Evolutionary conservation across 2,113 vertebrate species (phyloP).

Genomic region (Bubo bubo): DNA sequence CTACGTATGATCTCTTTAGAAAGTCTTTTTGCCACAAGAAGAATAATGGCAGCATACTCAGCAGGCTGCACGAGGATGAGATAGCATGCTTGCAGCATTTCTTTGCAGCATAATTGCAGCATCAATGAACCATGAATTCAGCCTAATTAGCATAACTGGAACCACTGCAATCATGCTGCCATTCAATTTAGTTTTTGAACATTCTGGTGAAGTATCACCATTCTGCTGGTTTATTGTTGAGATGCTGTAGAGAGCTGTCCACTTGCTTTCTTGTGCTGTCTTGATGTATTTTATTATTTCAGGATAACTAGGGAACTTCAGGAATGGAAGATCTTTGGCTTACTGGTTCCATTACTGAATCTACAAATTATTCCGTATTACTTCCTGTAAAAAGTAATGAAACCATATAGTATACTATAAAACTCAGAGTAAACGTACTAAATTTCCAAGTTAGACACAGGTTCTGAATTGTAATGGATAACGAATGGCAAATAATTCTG

Average conservation of each 20-base stretch:
- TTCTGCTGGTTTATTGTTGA: constrained; percentile 49
- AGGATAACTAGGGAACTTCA: neutral
- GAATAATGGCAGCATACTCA: constrained; percentile 53
- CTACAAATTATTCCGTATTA: constrained; percentile 7
- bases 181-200: constrained; percentile 68
- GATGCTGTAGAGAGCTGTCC: constrained; percentile 38
- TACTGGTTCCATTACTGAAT: neutral
- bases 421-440: neutral
- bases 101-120: constrained; percentile 73
- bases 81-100: constrained; percentile 64
- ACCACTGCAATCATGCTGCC: constrained; percentile 70
- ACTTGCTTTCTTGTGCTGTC: constrained; percentile 39
- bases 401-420: neutral
- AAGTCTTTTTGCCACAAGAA: constrained; percentile 57
- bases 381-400: constrained; percentile 18
- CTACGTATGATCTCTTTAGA: neutral
- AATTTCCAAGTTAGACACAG: neutral
- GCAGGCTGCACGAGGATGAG: constrained; percentile 65
- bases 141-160: constrained; percentile 75
- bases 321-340: neutral
- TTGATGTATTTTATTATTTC: constrained; percentile 2
- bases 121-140: constrained; percentile 74
- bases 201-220: constrained; percentile 49
- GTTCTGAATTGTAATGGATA: neutral
- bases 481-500: neutral